These are phyloP conservation scores for Asteroscopus sphinx DNA, from an alignment of 2,888 invertebrate genomes.

Conservation along the genomic window DNA sequence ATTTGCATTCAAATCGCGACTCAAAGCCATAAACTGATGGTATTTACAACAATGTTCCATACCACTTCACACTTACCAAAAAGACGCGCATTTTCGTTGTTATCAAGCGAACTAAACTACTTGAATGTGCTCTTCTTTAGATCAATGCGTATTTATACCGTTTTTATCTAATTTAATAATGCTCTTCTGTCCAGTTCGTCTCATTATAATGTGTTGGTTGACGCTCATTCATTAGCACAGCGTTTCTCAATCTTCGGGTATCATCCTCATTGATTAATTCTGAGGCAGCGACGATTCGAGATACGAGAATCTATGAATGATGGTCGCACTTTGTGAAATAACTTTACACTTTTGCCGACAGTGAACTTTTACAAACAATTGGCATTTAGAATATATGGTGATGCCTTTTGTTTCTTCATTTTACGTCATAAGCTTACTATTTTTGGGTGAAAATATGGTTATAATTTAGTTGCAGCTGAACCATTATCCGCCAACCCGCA, in stretches of 20 bases:
- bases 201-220: constrained; percentile 79
- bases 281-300: constrained; percentile 9
- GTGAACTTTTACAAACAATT: not conserved
- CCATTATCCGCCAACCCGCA: no score
- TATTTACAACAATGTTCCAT: constrained; percentile 21
- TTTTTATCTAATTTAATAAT: constrained; percentile 82
- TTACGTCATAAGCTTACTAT: no score
- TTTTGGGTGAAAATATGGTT: no score
- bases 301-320: constrained; percentile 14
- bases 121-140: constrained; percentile 80
- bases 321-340: not conserved
- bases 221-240: constrained; percentile 74
- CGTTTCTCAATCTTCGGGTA: constrained; percentile 78
- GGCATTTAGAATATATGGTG: not conserved
- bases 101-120: constrained; percentile 74
- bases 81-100: constrained; percentile 81
- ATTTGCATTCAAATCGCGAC: constrained; percentile 28
- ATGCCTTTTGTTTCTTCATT: not conserved
- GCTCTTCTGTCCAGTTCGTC: constrained; percentile 76
- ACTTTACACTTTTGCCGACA: not conserved
- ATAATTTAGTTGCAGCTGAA: no score
- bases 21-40: constrained; percentile 15
- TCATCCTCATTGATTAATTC: constrained; percentile 45
- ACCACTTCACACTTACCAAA: constrained; percentile 73
- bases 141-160: constrained; percentile 84